phyloP scores from a whole-genome alignment of 2,888 invertebrate species.

The Drosophila meridiana region DNA sequence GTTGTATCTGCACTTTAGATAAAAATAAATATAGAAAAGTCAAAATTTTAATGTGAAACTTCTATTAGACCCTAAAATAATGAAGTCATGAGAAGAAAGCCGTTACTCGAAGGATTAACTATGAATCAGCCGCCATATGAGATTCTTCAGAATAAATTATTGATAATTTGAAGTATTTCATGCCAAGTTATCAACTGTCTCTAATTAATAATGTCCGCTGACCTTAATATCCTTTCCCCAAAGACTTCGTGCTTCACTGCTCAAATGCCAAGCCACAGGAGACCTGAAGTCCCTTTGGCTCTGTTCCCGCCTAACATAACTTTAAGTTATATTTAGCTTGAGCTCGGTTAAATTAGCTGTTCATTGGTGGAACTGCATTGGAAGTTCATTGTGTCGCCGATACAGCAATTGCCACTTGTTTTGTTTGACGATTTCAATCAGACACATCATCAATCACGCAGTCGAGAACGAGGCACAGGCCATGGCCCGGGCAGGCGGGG shows the following conservation, averaged over 20 bases:
- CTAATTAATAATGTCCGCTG: background rate
- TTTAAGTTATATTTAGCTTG: background rate
- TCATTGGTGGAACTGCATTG: constrained; percentile 12
- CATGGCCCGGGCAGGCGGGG: background rate
- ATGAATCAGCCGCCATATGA: background rate
- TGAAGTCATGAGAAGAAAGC: too few species aligned
- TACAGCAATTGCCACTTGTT: constrained; percentile 70
- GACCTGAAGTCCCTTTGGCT: background rate
- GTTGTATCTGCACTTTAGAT: background rate
- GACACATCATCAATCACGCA: constrained; percentile 64
- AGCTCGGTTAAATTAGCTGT: background rate
- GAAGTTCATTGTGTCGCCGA: constrained; percentile 41
- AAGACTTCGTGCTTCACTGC: background rate
- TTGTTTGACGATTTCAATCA: constrained; percentile 66
- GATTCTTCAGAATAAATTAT: background rate
- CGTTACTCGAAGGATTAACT: too few species aligned
- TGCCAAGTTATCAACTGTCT: background rate
- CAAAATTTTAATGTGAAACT: too few species aligned
- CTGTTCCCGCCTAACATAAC: background rate
- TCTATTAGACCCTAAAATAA: too few species aligned
- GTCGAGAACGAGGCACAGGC: background rate
- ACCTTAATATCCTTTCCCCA: background rate
- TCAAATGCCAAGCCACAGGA: background rate
- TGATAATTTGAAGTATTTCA: background rate
- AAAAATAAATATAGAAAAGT: too few species aligned